A percentile compares a stretch with the other conserved stretches of the same genome.
phyloP scores from a whole-genome alignment of 2,797 vertebrate species.

The Anabas testudineus region DNA sequence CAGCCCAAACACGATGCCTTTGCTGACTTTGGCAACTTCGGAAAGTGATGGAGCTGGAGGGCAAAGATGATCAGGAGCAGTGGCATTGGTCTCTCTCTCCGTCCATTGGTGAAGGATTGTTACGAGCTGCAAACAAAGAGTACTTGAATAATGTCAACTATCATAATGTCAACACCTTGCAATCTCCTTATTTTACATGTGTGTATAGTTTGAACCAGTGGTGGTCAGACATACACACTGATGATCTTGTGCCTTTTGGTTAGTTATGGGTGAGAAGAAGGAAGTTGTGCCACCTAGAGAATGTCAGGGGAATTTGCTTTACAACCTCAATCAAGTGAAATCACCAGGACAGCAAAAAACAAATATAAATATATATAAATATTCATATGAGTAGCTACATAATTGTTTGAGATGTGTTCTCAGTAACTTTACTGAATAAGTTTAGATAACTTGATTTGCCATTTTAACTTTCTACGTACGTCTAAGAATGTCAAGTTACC shows the following conservation, averaged over 20 bases:
- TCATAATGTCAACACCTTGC: conserved; percentile 70
- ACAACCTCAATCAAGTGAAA: conserved; percentile 78
- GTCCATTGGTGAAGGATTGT: conserved; percentile 82
- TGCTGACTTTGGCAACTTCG: conserved; percentile 98
- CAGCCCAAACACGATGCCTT: conserved; percentile 98
- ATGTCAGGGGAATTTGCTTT: conserved; percentile 67
- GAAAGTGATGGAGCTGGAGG: conserved; percentile 89
- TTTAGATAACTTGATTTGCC: conserved; percentile 69
- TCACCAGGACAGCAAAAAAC: conserved; percentile 71
- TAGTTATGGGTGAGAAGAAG: conserved; percentile 42
- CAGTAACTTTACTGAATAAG: conserved; percentile 58
- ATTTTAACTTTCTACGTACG: conserved; percentile 76
- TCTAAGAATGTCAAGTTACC: conserved; percentile 71
- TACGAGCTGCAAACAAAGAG: conserved; percentile 87
- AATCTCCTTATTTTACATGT: conserved; percentile 59
- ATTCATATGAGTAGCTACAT: conserved; percentile 51
- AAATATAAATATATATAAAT: not conserved
- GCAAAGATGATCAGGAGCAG: conserved; percentile 76
- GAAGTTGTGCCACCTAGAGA: conserved; percentile 61
- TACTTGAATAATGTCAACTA: conserved; percentile 86
- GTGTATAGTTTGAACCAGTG: conserved; percentile 74
- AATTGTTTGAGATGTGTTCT: conserved; percentile 50
- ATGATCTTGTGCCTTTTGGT: conserved; percentile 47
- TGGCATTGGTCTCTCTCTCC: conserved; percentile 67
- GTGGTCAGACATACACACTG: conserved; percentile 44